Evolutionary conservation across 2,888 invertebrate species (phyloP), one percentile per base, ranked within the genome.

Genomic region (Tortricodes alternella): DNA sequence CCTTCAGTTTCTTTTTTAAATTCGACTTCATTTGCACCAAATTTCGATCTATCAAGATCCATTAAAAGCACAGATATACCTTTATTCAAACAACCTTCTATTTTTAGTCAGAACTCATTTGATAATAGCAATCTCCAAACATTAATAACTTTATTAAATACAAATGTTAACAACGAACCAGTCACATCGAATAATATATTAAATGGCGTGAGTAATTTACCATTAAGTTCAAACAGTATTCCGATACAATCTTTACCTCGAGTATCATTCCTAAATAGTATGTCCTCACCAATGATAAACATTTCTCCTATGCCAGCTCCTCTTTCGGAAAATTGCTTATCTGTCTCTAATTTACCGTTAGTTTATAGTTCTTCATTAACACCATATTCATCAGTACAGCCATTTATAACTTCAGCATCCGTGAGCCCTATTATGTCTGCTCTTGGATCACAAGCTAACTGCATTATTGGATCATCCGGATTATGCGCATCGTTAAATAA

Each of bases 261-360:
- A 16, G 41, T 48, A 11, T 34, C 48, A 27, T 48, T 48, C 21
- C 18, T 29, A 3, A 55, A 55, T 11, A 53, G 24, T 11, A 2
- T 48, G 2, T 19, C 46, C n/a, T 48, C 53, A 18, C 48, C 53
- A 11, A 15, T 38, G 18, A 19, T 44, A 6, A 29, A 15, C 27
- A 6, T 53, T 6, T 8, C 44, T 5, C 53, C 53, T 15, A 18
- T 44, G 6, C 21, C 44, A 13, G 11, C 46, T 6, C 29, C 46
- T 2, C 27, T 41, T 1, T 1, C 41, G 9, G 46, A 35, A 3
- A 27, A 16, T 46, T 16, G 7, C 8, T 11, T 21, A 23, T 49
- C 35, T 35, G 15, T 49, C 23, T 55, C 48, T 21, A 55, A 39
- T 18, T 37, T 55, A 16, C 55, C 55, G 8, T 27, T 43, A 4